Conservation (phyloP, 2,113 vertebrate genomes). For the Hippolais icterina region DNA sequence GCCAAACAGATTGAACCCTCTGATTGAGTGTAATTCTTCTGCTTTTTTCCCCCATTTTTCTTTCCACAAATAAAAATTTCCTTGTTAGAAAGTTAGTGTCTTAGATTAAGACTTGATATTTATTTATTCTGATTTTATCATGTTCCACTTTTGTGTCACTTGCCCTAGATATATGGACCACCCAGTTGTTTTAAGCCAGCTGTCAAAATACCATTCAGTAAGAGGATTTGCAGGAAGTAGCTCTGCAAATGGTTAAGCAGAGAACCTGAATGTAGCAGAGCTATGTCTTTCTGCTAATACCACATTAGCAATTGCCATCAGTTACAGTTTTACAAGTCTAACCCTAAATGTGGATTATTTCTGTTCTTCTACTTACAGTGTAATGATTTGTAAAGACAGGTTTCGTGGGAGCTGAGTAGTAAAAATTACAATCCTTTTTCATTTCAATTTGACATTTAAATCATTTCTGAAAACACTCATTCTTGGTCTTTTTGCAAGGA, state of each 20-base stretch:
- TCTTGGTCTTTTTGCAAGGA: not conserved
- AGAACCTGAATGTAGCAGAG: not conserved
- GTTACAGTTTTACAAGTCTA: not conserved
- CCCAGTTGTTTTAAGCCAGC: slow-evolving; percentile 4
- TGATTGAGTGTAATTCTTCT: not conserved
- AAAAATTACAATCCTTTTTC: not conserved
- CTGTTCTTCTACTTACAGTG: not conserved
- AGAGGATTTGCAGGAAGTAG: not conserved
- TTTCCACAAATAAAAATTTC: not conserved
- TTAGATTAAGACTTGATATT: not conserved
- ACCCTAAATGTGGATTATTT: not conserved
- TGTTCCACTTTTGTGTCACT: not conserved
- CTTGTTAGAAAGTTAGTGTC: not conserved
- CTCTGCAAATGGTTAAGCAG: not conserved
- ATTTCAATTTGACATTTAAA: not conserved
- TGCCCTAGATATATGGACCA: not conserved
- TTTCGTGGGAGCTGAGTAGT: not conserved
- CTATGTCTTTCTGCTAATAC: not conserved
- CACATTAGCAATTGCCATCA: not conserved
- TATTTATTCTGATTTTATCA: slow-evolving; percentile 1
- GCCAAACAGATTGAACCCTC: not conserved
- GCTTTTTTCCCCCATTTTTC: not conserved
- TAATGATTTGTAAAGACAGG: not conserved
- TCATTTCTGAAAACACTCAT: not conserved
- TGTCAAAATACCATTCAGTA: slow-evolving; percentile 28